Percentiles rank a stretch among this genome's conserved stretches.
phyloP scores from a whole-genome alignment of 1,140 invertebrate species.

The Grapholita molesta region DNA sequence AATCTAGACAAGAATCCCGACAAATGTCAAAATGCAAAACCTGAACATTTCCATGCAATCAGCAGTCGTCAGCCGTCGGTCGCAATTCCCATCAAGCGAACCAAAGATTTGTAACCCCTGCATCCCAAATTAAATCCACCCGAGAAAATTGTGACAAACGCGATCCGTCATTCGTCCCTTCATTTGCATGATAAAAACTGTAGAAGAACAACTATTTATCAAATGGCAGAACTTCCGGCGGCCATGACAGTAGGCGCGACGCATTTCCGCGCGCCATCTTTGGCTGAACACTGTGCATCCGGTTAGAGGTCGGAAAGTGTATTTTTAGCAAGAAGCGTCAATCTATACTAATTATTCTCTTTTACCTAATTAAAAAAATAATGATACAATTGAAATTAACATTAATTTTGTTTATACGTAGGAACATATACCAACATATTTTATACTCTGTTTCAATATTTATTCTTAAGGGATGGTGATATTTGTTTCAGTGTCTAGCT shows the following conservation, averaged over 20 bases:
- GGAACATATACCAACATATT: too few species aligned
- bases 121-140: conserved; percentile 69
- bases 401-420: not conserved
- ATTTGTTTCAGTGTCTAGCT: too few species aligned
- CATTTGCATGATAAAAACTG: conserved; percentile 73
- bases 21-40: conserved; percentile 20
- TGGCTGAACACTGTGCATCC: conserved; percentile 45
- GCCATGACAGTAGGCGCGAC: conserved; percentile 66
- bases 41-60: conserved; percentile 30
- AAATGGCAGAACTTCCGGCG: conserved; percentile 60
- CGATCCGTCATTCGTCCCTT: conserved; percentile 50
- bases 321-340: not conserved
- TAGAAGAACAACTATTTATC: conserved; percentile 76
- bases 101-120: conserved; percentile 48
- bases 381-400: too few species aligned
- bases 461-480: too few species aligned
- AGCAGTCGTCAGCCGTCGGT: conserved; percentile 24
- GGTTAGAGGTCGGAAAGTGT: conserved; percentile 25
- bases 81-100: conserved; percentile 19
- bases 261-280: conserved; percentile 65
- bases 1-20: conserved; percentile 8
- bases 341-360: conserved; percentile 23
- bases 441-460: too few species aligned
- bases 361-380: too few species aligned
- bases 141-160: conserved; percentile 70